Evolutionary conservation across 2,113 vertebrate genomes (phyloP), one percentile per base, ranked within the genome.

Genomic region (Galeopterus variegatus): DNA sequence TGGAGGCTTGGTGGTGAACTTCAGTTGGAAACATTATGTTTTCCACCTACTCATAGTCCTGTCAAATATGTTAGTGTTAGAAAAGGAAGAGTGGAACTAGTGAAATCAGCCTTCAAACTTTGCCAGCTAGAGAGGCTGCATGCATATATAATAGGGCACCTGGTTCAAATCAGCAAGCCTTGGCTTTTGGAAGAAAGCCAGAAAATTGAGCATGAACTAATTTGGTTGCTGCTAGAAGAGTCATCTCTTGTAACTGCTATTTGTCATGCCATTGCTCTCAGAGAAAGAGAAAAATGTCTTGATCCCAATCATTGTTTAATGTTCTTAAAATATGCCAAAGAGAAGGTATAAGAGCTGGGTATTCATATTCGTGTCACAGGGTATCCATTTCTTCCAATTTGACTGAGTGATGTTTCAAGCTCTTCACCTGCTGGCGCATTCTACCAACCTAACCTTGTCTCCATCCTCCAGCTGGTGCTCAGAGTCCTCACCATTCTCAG

Each of bases 21-120:
- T 98, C 96, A 97, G 0, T 88, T 98, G 96, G 97, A 98, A 97
- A 92, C 84, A 96, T 97, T 97, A 96, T 97, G 96, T 98, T 98
- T 93, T 80, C 96, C 90, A 98, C 97, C 95, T 96, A 98, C 92
- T 94, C 86, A 24, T 93, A 90, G 97, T 98, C 97, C 81, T 90
- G 95, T 98, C 97, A 98, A 97, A 97, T 93, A n/a, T 89, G 7
- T 93, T 87, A 41, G 84, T 95, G 52, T 93, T 77, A 94, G 96
- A 75, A 97, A 97, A 89, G 12, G 76, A 65, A 97, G 89, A 70
- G 69, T 56, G 62, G 12, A 96, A 26, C 52, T 96, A 83, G 87
- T 93, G 50, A 94, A 98, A 97, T 64, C 94, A 90, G 84, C 5
- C 93, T n/a, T 94, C 24, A 76, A 87, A 95, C 10, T 62, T 48